Conservation (phyloP, 2,797 vertebrate species). For the Vultur gryphus region DNA sequence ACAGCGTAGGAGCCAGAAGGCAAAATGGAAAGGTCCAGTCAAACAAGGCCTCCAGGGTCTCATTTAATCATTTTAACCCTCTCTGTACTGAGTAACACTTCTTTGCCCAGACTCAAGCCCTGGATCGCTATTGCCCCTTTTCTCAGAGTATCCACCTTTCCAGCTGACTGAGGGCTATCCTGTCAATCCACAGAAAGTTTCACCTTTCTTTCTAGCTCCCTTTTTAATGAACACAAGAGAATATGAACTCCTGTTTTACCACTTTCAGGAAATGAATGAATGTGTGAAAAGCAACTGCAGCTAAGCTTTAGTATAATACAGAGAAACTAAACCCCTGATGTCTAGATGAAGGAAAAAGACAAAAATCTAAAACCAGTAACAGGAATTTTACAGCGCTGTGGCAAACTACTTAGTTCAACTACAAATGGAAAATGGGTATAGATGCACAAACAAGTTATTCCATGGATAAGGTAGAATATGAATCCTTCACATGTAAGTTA, state of each 20-base stretch:
- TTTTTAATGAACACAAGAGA: background rate
- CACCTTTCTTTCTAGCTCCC: background rate
- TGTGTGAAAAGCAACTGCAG: background rate
- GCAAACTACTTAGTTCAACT: background rate
- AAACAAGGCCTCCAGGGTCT: background rate
- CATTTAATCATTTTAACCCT: background rate
- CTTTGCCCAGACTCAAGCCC: background rate
- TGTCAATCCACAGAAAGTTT: background rate
- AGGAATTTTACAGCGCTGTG: background rate
- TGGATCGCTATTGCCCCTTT: background rate
- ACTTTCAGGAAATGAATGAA: background rate
- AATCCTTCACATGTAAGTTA: background rate
- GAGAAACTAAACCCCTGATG: background rate
- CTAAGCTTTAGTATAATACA: background rate
- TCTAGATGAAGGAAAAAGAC: background rate
- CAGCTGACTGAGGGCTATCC: background rate
- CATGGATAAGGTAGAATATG: background rate
- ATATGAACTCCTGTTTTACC: fast-evolving
- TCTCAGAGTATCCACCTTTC: background rate
- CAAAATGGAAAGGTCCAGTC: background rate
- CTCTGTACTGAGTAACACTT: background rate
- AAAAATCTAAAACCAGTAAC: background rate
- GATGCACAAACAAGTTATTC: background rate
- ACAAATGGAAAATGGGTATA: background rate
- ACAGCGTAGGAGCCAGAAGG: background rate